These are phyloP conservation scores for Tenthredo scrophulariae DNA, from an alignment of 2,888 invertebrate genomes.

Conservation along the genomic window DNA sequence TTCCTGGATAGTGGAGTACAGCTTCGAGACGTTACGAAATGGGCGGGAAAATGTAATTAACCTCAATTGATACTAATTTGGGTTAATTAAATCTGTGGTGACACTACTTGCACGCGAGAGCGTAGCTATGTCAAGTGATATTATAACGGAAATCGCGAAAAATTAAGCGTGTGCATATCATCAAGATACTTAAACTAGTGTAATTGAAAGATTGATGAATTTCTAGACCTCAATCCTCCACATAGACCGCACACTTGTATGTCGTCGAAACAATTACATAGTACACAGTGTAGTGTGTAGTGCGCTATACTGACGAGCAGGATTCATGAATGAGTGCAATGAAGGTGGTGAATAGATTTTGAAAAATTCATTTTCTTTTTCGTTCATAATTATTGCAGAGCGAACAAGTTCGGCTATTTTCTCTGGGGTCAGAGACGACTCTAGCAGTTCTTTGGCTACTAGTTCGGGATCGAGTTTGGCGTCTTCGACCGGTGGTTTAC, in stretches of 20 bases:
- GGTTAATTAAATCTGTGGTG: slow-evolving; percentile 64
- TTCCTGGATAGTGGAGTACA: background rate
- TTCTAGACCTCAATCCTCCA: background rate
- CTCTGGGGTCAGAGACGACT: slow-evolving; percentile 80
- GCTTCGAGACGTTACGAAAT: slow-evolving; percentile 21
- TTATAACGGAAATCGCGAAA: slow-evolving; percentile 36
- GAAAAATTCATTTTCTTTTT: background rate
- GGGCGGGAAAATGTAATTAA: slow-evolving; percentile 64
- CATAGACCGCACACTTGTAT: background rate
- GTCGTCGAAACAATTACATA: background rate
- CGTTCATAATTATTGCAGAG: slow-evolving; percentile 67
- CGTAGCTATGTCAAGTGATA: slow-evolving; percentile 34
- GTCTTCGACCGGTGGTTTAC: slow-evolving; percentile 72
- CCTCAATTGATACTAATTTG: slow-evolving; percentile 64
- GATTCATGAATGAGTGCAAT: background rate
- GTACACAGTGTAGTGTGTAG: too few species aligned
- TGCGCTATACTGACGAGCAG: background rate
- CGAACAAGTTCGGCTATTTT: slow-evolving; percentile 76
- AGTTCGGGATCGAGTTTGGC: slow-evolving; percentile 78
- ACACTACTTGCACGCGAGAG: slow-evolving; percentile 56
- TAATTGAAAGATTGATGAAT: slow-evolving; percentile 21
- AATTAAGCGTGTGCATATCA: slow-evolving; percentile 31
- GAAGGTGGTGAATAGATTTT: background rate
- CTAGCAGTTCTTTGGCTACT: slow-evolving; percentile 83
- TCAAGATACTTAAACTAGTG: slow-evolving; percentile 3